A percentile compares a stretch with the other conserved stretches of the same genome.
These are phyloP conservation scores for Volucella inflata DNA, from an alignment of 2,888 invertebrate genomes.

Conservation along the genomic window DNA sequence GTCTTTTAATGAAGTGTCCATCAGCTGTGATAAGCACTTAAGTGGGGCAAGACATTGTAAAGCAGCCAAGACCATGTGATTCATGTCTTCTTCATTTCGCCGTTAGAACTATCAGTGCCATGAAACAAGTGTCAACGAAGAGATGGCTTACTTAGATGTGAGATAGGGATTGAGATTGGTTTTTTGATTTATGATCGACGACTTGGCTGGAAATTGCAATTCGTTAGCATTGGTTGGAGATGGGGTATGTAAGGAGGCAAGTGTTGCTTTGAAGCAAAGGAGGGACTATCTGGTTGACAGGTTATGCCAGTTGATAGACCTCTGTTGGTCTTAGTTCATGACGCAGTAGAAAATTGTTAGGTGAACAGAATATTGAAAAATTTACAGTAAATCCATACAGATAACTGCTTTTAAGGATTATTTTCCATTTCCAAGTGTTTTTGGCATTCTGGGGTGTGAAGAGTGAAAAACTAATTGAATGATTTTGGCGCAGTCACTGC, in stretches of 20 bases:
- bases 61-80: conserved; percentile 46
- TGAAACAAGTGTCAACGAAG: conserved; percentile 59
- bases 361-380: no score
- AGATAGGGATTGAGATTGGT: conserved; percentile 31
- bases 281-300: no score
- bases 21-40: conserved; percentile 65
- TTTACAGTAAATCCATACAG: no score
- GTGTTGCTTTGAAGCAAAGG: neutral
- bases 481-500: no score
- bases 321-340: no score
- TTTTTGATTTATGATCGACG: conserved; percentile 35
- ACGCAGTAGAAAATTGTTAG: no score
- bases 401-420: no score
- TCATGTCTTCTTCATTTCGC: conserved; percentile 33
- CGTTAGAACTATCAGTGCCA: conserved; percentile 65
- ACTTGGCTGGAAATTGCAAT: conserved; percentile 7
- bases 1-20: conserved; percentile 73
- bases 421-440: no score
- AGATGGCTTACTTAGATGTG: conserved; percentile 69
- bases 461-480: no score
- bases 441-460: no score
- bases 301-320: no score
- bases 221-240: neutral
- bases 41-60: conserved; percentile 45
- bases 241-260: neutral